These are phyloP conservation scores for Climacteris rufus DNA, from an alignment of 2,113 vertebrate species.

Conservation along the genomic window DNA sequence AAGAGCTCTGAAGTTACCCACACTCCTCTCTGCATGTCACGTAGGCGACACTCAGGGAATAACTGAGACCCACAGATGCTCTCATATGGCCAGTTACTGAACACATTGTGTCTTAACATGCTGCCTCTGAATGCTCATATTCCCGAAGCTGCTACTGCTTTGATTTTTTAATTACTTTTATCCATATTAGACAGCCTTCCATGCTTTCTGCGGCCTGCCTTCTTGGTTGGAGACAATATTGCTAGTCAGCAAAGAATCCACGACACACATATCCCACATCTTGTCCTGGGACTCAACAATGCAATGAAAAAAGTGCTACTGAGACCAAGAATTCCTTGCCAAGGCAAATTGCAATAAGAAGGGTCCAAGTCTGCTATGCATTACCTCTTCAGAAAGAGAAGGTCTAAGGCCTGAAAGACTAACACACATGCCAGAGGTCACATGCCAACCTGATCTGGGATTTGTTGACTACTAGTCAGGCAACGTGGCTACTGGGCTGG, in stretches of 20 bases:
- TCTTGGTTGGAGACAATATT: neutral
- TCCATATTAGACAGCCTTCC: neutral
- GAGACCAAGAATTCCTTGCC: neutral
- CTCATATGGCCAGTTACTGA: neutral
- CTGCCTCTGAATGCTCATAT: neutral
- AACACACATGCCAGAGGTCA: neutral
- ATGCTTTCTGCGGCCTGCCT: neutral
- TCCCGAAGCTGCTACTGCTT: neutral
- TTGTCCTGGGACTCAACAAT: neutral
- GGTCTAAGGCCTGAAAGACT: neutral
- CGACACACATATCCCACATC: fast-evolving
- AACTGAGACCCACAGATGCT: neutral
- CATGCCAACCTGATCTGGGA: neutral
- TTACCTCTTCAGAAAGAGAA: neutral
- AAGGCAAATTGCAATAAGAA: neutral
- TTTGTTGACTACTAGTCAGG: neutral
- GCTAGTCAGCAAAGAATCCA: neutral
- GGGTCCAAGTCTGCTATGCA: neutral
- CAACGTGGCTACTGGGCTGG: neutral
- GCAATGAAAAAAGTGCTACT: neutral
- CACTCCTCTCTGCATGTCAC: neutral
- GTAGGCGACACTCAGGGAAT: neutral
- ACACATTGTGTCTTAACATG: neutral
- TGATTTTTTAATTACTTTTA: neutral
- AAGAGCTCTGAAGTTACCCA: neutral